A percentile compares a stretch with the other conserved stretches of the same genome.
Evolutionary conservation across 1,140 invertebrate genomes (phyloP).

Genomic region (Pseudomyrmex concolor): DNA sequence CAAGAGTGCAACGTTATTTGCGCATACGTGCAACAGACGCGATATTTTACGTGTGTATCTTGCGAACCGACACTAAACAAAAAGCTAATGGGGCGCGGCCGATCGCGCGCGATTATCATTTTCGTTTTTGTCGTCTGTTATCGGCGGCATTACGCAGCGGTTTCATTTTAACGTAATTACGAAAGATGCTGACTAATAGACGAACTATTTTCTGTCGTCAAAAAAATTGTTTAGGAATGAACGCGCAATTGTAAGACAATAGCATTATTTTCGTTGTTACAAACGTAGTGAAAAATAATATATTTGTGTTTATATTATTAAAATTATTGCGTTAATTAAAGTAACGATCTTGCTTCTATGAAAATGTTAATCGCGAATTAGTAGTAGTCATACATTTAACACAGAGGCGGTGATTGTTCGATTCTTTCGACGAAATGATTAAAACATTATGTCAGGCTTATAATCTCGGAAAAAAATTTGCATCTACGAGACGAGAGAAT

Average conservation of each 20-base stretch:
- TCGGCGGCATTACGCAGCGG: neutral
- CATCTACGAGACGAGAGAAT: neutral
- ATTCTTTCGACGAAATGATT: neutral
- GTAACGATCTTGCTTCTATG: neutral
- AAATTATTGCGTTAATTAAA: neutral
- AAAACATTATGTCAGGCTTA: neutral
- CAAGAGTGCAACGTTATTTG: too few relatives aligned
- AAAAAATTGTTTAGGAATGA: neutral
- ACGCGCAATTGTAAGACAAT: neutral
- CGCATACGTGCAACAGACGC: neutral
- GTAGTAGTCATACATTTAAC: too few relatives aligned
- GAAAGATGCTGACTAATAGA: neutral
- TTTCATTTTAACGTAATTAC: conserved; percentile 32
- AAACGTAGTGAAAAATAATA: neutral
- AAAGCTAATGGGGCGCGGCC: conserved; percentile 58
- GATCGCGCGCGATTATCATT: conserved; percentile 40
- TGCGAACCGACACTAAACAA: conserved; percentile 56
- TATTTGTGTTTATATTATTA: neutral
- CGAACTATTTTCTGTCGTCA: neutral
- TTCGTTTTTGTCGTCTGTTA: conserved; percentile 48
- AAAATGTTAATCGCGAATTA: too few relatives aligned
- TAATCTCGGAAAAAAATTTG: conserved; percentile 19
- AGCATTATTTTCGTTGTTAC: neutral
- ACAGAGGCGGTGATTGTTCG: too few relatives aligned
- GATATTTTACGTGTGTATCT: conserved; percentile 7